Conservation (phyloP, 2,113 vertebrate genomes). For the Urocitellus parryii region DNA sequence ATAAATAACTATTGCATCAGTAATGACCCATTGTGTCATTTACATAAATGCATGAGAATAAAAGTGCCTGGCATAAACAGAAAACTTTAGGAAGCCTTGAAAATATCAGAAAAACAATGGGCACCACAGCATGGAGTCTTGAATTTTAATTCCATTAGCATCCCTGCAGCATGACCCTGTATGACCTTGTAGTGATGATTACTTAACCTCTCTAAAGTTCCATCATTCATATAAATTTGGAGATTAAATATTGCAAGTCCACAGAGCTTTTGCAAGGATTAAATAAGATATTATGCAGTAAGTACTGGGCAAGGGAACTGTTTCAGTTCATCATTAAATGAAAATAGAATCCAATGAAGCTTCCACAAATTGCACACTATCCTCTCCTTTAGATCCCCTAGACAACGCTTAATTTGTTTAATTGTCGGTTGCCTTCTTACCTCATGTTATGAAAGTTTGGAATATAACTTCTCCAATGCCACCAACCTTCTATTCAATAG, state of each 20-base stretch:
- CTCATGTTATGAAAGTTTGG: neutral
- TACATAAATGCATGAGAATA: neutral
- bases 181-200: neutral
- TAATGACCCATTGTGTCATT: conserved; percentile 32
- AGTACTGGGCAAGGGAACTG: neutral
- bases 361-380: neutral
- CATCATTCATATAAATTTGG: neutral
- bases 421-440: neutral
- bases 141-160: conserved; percentile 5
- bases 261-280: neutral
- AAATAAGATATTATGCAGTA: neutral
- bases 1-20: neutral
- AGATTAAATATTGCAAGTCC: neutral
- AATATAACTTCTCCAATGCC: neutral
- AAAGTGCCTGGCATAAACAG: neutral
- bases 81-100: neutral
- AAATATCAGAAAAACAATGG: neutral
- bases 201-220: neutral
- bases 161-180: neutral
- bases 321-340: neutral
- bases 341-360: neutral
- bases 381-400: neutral
- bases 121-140: accelerated
- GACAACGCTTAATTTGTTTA: neutral
- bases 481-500: neutral